Evolutionary conservation across 92 coral and sea anemone genomes (phyloP).

Genomic region (Zoanthus sansibaricus): DNA sequence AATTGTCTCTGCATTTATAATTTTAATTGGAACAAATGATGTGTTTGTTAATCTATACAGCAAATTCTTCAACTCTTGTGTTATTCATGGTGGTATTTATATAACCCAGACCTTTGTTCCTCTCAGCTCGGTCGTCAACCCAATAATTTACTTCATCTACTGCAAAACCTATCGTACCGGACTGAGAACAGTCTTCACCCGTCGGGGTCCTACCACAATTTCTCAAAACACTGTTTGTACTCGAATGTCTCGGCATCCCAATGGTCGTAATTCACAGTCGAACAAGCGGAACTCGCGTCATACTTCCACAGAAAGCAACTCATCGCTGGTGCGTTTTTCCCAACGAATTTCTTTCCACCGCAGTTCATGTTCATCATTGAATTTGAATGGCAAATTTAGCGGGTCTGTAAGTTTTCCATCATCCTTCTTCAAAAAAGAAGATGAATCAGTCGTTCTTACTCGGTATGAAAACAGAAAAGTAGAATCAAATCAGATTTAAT

Average conservation of each 20-base stretch:
- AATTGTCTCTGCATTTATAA: constrained; percentile 15
- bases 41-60: neutral
- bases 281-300: neutral
- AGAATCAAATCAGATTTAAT: constrained; percentile 11
- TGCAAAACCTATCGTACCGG: constrained; percentile 44
- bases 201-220: neutral
- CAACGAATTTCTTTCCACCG: neutral
- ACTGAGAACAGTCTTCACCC: constrained; percentile 32
- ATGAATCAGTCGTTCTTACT: constrained; percentile 22
- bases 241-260: constrained; percentile 3
- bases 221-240: constrained; percentile 15
- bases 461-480: neutral
- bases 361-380: constrained; percentile 15
- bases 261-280: neutral
- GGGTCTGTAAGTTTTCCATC: neutral
- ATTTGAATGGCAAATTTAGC: neutral
- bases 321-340: neutral
- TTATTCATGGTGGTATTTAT: constrained; percentile 13
- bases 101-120: constrained; percentile 28
- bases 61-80: neutral
- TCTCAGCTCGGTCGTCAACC: constrained; percentile 29
- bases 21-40: constrained; percentile 33
- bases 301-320: constrained; percentile 9
- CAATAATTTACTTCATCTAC: constrained; percentile 26
- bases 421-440: neutral